phyloP scores from a whole-genome alignment of 2,797 vertebrate genomes.

The Anas flavirostris region DNA sequence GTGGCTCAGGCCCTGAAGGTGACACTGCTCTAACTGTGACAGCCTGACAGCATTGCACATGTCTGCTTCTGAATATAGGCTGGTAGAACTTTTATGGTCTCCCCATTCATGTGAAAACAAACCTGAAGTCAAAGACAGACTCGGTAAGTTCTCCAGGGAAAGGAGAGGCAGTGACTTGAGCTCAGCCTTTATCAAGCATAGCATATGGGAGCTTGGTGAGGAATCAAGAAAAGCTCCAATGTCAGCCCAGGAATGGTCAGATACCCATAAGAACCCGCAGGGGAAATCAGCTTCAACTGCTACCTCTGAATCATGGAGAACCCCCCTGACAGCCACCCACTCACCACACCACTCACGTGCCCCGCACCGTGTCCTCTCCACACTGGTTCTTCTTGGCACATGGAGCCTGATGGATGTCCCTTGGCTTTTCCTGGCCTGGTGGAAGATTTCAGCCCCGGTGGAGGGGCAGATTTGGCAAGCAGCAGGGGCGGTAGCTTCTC shows the following conservation, averaged over 20 bases:
- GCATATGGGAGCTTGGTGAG: neutral
- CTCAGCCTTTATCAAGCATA: neutral
- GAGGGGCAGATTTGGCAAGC: accelerated
- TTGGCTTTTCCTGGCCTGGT: accelerated
- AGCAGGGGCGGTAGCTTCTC: accelerated
- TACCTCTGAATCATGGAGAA: neutral
- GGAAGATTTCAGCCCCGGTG: accelerated
- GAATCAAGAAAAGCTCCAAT: neutral
- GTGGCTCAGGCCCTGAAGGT: neutral
- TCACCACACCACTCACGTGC: neutral
- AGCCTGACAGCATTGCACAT: neutral
- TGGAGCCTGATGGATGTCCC: accelerated
- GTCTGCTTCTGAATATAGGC: neutral
- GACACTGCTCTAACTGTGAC: neutral
- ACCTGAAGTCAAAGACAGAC: neutral
- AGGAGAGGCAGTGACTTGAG: neutral
- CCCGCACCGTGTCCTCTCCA: accelerated
- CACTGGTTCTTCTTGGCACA: accelerated
- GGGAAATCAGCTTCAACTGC: neutral
- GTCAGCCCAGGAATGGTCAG: neutral
- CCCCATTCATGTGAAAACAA: neutral
- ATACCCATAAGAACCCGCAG: accelerated
- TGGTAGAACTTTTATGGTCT: neutral
- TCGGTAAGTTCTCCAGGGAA: neutral
- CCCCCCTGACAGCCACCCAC: neutral